phyloP scores from a whole-genome alignment of 2,113 vertebrate genomes.

The Cebidichthys violaceus region DNA sequence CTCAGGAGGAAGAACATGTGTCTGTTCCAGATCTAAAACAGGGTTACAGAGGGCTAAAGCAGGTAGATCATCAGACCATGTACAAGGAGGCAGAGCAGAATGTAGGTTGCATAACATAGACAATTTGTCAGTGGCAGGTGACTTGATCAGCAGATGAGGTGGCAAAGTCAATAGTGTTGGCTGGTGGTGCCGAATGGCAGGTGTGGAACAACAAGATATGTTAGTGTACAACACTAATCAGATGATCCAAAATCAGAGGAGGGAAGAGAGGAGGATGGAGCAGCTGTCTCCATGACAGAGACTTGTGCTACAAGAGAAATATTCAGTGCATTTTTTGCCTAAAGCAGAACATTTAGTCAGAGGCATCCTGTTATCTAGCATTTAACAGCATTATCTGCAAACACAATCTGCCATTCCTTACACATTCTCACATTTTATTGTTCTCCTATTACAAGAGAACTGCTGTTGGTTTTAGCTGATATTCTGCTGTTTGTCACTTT shows the following conservation, averaged over 20 bases:
- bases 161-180: constrained; percentile 6
- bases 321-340: constrained; percentile 34
- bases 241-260: constrained; percentile 30
- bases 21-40: constrained; percentile 2
- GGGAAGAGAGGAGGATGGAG: constrained; percentile 37
- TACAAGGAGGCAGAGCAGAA: neutral
- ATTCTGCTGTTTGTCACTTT: constrained; percentile 39
- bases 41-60: neutral
- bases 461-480: constrained; percentile 61
- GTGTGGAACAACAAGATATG: neutral
- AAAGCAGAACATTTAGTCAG: constrained; percentile 66
- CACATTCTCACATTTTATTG: constrained; percentile 56
- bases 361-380: constrained; percentile 71
- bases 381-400: constrained; percentile 76
- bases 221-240: constrained; percentile 24
- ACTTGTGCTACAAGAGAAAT: constrained; percentile 36
- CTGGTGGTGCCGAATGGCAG: constrained; percentile 36
- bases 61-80: neutral
- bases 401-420: constrained; percentile 69
- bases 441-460: constrained; percentile 65
- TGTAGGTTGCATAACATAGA: neutral
- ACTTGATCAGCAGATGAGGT: constrained; percentile 12
- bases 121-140: neutral
- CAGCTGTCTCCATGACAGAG: constrained; percentile 45
- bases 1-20: neutral